phyloP scores from a whole-genome alignment of 2,888 invertebrate genomes.

The Lamellibrachia columna region DNA sequence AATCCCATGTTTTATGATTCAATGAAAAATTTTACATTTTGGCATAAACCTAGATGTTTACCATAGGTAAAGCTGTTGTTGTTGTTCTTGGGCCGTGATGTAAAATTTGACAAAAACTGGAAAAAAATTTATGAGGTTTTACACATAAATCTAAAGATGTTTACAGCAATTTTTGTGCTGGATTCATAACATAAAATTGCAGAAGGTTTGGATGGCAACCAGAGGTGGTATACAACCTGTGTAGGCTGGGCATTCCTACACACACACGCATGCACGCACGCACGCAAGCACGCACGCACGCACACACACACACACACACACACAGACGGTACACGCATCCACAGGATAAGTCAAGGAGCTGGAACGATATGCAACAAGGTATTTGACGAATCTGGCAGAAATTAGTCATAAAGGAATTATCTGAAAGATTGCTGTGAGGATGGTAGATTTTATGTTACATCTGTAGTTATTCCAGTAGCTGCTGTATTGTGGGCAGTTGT shows the following conservation, averaged over 20 bases:
- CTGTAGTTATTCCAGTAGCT: no score
- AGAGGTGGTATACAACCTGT: background rate
- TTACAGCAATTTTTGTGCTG: background rate
- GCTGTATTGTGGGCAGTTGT: no score
- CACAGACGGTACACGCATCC: no score
- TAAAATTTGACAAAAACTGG: background rate
- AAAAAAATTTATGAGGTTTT: background rate
- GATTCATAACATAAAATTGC: background rate
- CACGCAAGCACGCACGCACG: no score
- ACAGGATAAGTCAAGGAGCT: no score
- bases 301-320: no score
- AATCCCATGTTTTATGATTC: background rate
- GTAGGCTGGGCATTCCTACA: background rate
- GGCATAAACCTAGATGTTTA: conserved; percentile 4
- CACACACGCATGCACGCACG: background rate
- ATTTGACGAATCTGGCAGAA: no score
- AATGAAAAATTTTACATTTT: background rate
- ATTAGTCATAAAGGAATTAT: no score
- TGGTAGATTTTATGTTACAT: no score
- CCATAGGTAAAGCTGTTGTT: background rate
- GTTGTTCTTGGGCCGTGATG: background rate
- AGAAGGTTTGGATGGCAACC: background rate
- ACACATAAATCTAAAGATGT: background rate
- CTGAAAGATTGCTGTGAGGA: no score
- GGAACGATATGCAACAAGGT: no score